These are phyloP conservation scores for Chamaetylas fuelleborni DNA, from an alignment of 2,113 vertebrate genomes.

Conservation along the genomic window DNA sequence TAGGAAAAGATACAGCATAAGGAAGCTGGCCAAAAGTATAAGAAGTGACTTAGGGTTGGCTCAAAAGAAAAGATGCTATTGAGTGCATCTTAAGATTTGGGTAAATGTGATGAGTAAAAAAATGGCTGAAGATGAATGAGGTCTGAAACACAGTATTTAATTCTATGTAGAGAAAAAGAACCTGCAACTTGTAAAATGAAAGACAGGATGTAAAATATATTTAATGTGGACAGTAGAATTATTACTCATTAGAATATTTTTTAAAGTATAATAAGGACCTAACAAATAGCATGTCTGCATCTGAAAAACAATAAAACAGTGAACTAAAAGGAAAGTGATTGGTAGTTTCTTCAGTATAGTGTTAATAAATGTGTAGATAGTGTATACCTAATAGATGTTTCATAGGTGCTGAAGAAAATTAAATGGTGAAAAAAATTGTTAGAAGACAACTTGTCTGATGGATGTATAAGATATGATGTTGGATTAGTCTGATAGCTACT, in stretches of 20 bases:
- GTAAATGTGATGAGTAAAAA: neutral
- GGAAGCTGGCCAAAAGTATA: neutral
- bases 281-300: neutral
- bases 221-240: neutral
- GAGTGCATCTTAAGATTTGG: neutral
- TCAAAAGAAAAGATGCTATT: neutral
- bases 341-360: neutral
- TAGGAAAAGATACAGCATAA: neutral
- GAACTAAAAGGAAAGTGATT: neutral
- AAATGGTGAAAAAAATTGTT: neutral
- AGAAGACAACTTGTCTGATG: neutral
- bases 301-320: neutral
- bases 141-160: neutral
- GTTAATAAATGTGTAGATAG: neutral
- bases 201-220: neutral
- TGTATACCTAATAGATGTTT: neutral
- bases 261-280: neutral
- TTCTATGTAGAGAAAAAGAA: neutral
- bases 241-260: neutral
- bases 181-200: neutral
- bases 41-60: neutral
- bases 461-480: neutral
- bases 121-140: neutral
- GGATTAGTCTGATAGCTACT: neutral
- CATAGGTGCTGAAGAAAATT: neutral